These are phyloP conservation scores for Eubucco bourcierii DNA, from an alignment of 2,113 vertebrate species.

Conservation along the genomic window DNA sequence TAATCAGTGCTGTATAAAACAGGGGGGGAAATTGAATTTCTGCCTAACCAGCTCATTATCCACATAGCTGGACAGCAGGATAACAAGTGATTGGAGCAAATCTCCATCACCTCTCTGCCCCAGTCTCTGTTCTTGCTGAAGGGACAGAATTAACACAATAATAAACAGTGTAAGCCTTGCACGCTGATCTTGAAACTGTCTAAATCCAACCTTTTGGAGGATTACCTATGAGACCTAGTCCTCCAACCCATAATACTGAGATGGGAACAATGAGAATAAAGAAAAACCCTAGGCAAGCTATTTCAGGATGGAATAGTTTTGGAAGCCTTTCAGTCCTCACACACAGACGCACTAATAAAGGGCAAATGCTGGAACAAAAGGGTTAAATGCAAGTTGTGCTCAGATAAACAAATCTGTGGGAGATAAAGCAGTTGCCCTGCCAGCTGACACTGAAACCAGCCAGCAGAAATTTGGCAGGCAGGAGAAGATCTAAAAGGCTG, in stretches of 20 bases:
- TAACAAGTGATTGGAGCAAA: neutral
- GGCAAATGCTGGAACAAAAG: conserved; percentile 18
- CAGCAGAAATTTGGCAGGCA: neutral
- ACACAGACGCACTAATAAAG: neutral
- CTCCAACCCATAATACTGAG: neutral
- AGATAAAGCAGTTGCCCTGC: conserved; percentile 26
- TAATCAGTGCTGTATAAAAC: neutral
- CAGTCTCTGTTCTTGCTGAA: neutral
- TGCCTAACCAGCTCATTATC: neutral
- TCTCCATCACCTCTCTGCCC: neutral
- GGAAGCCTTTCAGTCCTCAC: neutral
- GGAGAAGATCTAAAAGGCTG: conserved; percentile 15
- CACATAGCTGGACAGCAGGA: neutral
- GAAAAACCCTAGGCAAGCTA: neutral
- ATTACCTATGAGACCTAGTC: neutral
- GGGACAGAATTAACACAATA: neutral
- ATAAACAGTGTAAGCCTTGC: neutral
- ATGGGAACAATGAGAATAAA: neutral
- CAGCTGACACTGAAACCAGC: conserved; percentile 9
- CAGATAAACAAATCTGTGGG: conserved; percentile 36
- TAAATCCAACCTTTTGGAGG: neutral
- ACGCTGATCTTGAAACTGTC: fast-evolving
- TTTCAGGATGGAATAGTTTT: neutral
- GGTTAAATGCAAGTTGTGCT: conserved; percentile 29
- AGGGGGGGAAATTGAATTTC: neutral